Evolutionary conservation across 2,113 vertebrate genomes (phyloP).

Genomic region (Clarias macrocephalus): DNA sequence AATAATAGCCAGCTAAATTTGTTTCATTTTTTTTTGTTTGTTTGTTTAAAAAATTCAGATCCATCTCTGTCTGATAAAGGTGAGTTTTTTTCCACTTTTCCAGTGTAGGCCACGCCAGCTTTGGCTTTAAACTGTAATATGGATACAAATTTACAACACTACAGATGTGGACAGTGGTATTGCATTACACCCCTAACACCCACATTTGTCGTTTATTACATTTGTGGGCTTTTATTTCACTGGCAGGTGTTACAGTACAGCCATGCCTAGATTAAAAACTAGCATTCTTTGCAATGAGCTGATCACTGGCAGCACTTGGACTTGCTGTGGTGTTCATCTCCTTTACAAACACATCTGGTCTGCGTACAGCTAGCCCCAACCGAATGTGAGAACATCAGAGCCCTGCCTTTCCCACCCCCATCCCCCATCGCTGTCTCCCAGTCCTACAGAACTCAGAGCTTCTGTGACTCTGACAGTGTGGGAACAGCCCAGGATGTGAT

Average conservation of each 20-base stretch:
- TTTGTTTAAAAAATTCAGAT: too few relatives aligned
- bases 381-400: constrained; percentile 75
- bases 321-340: constrained; percentile 22
- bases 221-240: too few relatives aligned
- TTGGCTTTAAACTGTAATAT: neutral
- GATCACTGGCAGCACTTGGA: neutral
- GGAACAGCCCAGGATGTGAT: constrained; percentile 69
- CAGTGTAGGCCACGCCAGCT: neutral
- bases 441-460: constrained; percentile 64
- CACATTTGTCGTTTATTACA: too few relatives aligned
- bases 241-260: neutral
- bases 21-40: too few relatives aligned
- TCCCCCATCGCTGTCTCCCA: constrained; percentile 13
- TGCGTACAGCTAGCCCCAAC: constrained; percentile 54
- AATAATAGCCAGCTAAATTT: neutral
- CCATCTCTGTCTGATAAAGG: too few relatives aligned
- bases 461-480: constrained; percentile 63
- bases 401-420: constrained; percentile 74
- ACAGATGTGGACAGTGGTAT: too few relatives aligned
- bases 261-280: neutral
- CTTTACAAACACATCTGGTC: constrained; percentile 55
- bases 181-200: neutral
- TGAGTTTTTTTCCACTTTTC: neutral
- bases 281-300: neutral
- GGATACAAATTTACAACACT: neutral